A percentile compares a stretch with the other conserved stretches of the same genome.
Evolutionary conservation across 1,140 invertebrate species (phyloP).

Genomic region (Caenorhabditis remanei): DNA sequence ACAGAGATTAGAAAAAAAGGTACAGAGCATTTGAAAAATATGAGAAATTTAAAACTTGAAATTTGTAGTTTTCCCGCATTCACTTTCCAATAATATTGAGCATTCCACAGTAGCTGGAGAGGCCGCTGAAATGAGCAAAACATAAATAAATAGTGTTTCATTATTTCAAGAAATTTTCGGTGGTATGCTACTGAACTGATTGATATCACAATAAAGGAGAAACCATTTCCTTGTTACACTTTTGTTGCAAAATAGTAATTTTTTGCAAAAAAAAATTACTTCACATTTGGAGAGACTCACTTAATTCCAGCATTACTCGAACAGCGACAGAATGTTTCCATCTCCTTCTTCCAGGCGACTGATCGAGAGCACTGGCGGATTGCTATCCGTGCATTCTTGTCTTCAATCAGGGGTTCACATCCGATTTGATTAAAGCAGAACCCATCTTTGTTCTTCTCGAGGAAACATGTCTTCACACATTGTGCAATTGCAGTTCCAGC

Average conservation of each 20-base stretch:
- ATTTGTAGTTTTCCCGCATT: background rate
- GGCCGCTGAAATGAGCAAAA: constrained; percentile 26
- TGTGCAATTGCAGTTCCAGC: constrained; percentile 28
- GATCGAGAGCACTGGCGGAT: constrained; percentile 43
- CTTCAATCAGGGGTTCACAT: constrained; percentile 25
- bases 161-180: background rate
- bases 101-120: constrained; percentile 36
- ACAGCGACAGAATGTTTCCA: constrained; percentile 43
- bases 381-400: constrained; percentile 6
- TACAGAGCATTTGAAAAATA: too few species aligned
- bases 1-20: too few species aligned
- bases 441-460: constrained; percentile 35
- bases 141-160: background rate
- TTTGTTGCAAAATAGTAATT: background rate
- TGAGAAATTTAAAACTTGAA: too few species aligned
- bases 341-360: constrained; percentile 38
- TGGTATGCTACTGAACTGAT: background rate
- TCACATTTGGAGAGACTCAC: background rate
- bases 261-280: too few species aligned
- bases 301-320: constrained; percentile 46
- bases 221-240: background rate
- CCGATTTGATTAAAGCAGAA: constrained; percentile 51
- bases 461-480: constrained; percentile 38
- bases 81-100: constrained; percentile 44
- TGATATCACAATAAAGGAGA: too few species aligned